Evolutionary conservation across 2,888 invertebrate genomes (phyloP).

Genomic region (Micoletzkya japonica): DNA sequence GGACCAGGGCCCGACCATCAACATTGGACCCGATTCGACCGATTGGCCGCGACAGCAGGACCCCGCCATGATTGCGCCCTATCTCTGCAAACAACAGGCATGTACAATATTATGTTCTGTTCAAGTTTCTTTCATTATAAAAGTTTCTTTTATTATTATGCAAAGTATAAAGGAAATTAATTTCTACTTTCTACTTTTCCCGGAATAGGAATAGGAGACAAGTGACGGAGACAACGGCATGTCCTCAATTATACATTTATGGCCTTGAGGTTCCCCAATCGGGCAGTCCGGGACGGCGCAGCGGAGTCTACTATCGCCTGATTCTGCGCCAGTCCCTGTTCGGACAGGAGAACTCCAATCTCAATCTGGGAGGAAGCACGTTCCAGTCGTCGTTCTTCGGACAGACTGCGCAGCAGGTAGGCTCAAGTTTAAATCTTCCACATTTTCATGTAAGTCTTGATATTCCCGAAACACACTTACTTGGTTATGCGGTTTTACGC

Average conservation of each 20-base stretch:
- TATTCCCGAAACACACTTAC: no score
- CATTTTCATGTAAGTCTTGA: no score
- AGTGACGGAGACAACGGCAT: no score
- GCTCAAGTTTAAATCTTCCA: no score
- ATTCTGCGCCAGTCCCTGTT: conserved; percentile 59
- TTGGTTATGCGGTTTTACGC: no score
- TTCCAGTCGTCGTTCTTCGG: conserved; percentile 54
- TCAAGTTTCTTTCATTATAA: no score
- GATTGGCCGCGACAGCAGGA: conserved; percentile 62
- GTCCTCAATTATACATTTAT: no score
- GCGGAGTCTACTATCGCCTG: conserved; percentile 61
- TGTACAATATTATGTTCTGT: no score
- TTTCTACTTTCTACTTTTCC: no score
- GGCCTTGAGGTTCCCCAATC: conserved; percentile 52
- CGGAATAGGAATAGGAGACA: no score
- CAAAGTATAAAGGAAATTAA: no score
- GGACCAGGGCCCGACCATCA: conserved; percentile 63
- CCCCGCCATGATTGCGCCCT: conserved; percentile 63
- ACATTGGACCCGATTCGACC: conserved; percentile 59
- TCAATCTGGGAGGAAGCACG: conserved; percentile 45
- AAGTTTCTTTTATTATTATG: no score
- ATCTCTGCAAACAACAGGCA: conserved; percentile 60
- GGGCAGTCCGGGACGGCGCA: conserved; percentile 49
- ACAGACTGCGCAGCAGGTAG: conserved; percentile 37
- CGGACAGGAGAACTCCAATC: conserved; percentile 52